phyloP scores from a whole-genome alignment of 2,113 vertebrate genomes.

The Casuarius casuarius region DNA sequence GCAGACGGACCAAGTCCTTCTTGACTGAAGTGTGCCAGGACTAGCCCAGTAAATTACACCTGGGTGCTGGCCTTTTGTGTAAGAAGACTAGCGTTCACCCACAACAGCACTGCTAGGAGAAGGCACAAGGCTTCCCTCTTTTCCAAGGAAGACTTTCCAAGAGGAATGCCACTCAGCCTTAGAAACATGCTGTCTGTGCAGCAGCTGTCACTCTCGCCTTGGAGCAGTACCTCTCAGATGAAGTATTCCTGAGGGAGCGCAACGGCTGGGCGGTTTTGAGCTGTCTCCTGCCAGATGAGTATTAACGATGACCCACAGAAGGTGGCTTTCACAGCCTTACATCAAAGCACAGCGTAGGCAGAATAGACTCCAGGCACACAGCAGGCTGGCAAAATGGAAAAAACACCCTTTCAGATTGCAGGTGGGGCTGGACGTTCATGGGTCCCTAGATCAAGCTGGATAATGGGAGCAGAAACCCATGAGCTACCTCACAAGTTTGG shows the following conservation, averaged over 20 bases:
- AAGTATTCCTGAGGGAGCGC: neutral
- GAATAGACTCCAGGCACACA: neutral
- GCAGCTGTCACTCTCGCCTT: neutral
- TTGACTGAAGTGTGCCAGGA: neutral
- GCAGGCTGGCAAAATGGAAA: neutral
- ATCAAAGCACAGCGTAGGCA: neutral
- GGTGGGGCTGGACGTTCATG: neutral
- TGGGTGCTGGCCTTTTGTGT: neutral
- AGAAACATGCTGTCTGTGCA: neutral
- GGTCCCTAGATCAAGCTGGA: neutral
- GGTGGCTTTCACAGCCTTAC: neutral
- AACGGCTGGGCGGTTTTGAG: neutral
- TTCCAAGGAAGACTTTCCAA: too few species aligned
- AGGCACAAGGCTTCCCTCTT: neutral
- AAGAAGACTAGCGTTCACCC: neutral
- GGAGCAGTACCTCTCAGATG: neutral
- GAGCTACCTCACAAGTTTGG: neutral
- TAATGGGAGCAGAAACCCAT: neutral
- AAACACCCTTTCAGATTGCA: neutral
- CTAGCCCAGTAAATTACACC: neutral
- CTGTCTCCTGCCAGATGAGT: neutral
- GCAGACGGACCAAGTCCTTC: neutral
- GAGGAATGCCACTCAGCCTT: neutral
- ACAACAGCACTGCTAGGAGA: neutral
- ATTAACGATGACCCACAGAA: neutral